phyloP scores from a whole-genome alignment of 2,113 vertebrate genomes.

The Rhynchomys soricoides region DNA sequence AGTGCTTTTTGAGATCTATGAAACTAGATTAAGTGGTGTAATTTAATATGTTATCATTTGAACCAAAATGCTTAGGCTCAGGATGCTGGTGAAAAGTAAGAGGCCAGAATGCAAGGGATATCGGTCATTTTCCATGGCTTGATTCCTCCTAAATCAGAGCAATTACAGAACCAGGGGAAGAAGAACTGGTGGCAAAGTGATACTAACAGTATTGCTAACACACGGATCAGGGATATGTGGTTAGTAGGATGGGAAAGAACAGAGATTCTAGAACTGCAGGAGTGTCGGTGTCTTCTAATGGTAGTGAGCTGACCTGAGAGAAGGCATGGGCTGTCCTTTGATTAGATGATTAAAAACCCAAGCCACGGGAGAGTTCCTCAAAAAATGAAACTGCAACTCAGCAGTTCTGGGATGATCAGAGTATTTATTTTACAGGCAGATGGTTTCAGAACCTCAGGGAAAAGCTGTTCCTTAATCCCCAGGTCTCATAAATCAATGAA shows the following conservation, averaged over 20 bases:
- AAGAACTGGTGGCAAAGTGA: neutral
- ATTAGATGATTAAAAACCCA: constrained; percentile 29
- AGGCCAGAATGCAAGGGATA: neutral
- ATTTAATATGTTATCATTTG: neutral
- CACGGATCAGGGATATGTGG: neutral
- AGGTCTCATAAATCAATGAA: neutral
- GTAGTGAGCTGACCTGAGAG: neutral
- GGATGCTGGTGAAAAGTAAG: neutral
- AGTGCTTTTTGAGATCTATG: neutral
- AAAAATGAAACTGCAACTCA: constrained; percentile 45
- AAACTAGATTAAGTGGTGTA: neutral
- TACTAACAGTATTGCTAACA: neutral
- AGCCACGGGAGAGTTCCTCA: constrained; percentile 6
- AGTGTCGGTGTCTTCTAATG: neutral
- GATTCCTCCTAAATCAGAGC: neutral
- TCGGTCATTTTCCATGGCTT: neutral
- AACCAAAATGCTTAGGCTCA: neutral
- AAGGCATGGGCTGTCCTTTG: neutral
- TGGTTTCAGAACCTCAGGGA: neutral
- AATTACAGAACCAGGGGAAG: constrained; percentile 18
- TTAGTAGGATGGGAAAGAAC: neutral
- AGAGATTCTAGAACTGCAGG: neutral
- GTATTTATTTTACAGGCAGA: constrained; percentile 10
- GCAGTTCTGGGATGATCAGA: neutral
- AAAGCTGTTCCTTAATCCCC: neutral